phyloP scores from a whole-genome alignment of 2,113 vertebrate genomes.

The Pandion haliaetus region DNA sequence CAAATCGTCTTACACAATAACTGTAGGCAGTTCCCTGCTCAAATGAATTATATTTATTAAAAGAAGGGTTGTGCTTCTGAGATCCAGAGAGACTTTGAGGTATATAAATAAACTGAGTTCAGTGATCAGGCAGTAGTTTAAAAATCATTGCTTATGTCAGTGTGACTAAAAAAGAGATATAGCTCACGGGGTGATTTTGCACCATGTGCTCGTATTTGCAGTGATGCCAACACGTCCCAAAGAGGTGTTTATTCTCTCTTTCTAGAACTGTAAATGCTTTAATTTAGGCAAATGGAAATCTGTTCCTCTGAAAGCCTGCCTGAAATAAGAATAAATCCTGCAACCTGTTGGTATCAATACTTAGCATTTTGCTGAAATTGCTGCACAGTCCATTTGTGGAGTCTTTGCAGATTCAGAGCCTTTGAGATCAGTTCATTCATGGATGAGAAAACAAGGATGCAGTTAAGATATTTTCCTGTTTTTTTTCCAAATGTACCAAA shows the following conservation, averaged over 20 bases:
- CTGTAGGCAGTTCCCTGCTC: neutral
- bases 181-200: neutral
- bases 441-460: neutral
- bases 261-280: neutral
- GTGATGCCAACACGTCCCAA: neutral
- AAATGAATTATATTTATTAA: neutral
- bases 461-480: neutral
- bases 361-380: neutral
- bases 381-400: neutral
- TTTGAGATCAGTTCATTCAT: neutral
- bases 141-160: slow-evolving; percentile 8
- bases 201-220: neutral
- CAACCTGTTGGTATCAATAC: neutral
- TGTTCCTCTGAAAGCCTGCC: neutral
- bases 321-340: neutral
- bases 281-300: neutral
- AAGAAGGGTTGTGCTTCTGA: neutral
- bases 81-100: neutral
- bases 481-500: neutral
- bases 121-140: neutral
- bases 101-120: neutral
- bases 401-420: neutral
- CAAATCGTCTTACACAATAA: neutral
- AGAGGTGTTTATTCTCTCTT: neutral
- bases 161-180: neutral